Evolutionary conservation across 2,797 vertebrate genomes (phyloP), one percentile per base, ranked within the genome.

Genomic region (Sebastes goodei): DNA sequence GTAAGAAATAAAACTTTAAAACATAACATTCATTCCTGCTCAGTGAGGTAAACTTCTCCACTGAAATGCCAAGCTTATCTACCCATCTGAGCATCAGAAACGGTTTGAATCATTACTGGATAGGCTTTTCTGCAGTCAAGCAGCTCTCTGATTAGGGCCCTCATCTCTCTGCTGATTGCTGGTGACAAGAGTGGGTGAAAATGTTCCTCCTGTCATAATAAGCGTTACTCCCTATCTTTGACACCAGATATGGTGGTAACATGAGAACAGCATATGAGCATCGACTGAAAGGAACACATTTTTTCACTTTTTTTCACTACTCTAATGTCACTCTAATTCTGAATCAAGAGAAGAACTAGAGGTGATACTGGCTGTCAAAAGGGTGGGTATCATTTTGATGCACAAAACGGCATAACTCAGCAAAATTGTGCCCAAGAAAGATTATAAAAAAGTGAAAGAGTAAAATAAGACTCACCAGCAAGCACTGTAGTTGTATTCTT

Each of bases 171-270:
- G 2, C 70, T 92, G 81, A 90, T 88, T 91, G 73, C 84, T 78
- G 52, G 65, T 75, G 78, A 83, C 77, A 82, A 12, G 72, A 89
- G 84, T 70, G 66, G 76, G 71, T 88, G 69, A 90, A 88, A 89
- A 86, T 85, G 82, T 82, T 74, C 72, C 65, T 79, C 63, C 64
- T 75, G 63, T 87, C 82, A 86, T 89, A 74, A 85, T 69, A 73
- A 86, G 74, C 5, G 1, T 72, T 74, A 72, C 52, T 79, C 57
- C 42, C 29, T 74, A 60, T 78, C 68, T 70, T 85, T 80, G 82
- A 87, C 38, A 68, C 33, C 81, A 74, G 67, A 30, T 38, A 42
- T 66, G 65, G 12, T 8, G 23, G 5, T 35, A 71, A 71, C 67
- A 74, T 60, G 27, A 23, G 61, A 81, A 68, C 62, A 52, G 14